Percentiles rank a stretch among this genome's conserved stretches.
These are phyloP conservation scores for Pheosia gnoma DNA, from an alignment of 2,888 invertebrate species.

Conservation along the genomic window DNA sequence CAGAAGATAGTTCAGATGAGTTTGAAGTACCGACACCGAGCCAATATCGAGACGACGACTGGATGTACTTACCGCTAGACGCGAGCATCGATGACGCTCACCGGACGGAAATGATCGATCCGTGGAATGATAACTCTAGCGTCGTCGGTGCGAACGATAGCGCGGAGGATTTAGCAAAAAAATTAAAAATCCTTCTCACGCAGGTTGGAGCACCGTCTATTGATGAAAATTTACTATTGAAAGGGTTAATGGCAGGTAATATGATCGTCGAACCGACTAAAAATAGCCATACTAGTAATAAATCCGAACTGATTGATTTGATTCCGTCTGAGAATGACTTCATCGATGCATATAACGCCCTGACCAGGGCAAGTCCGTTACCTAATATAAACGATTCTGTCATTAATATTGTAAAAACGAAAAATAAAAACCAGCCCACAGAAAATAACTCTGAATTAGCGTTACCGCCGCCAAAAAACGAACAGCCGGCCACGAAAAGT, in stretches of 20 bases:
- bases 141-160: constrained; percentile 27
- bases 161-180: constrained; percentile 56
- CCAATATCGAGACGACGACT: constrained; percentile 70
- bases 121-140: constrained; percentile 16
- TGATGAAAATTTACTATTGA: constrained; percentile 63
- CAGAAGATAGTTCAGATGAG: constrained; percentile 81
- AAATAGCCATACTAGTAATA: constrained; percentile 24
- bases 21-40: constrained; percentile 63
- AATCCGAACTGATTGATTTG: constrained; percentile 58
- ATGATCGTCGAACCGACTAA: constrained; percentile 29
- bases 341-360: constrained; percentile 77
- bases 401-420: constrained; percentile 9
- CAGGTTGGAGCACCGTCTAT: constrained; percentile 64
- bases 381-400: constrained; percentile 54
- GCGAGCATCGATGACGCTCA: constrained; percentile 35
- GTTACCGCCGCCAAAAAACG: neutral
- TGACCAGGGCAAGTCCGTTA: constrained; percentile 71
- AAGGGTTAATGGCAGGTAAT: constrained; percentile 55
- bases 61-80: constrained; percentile 74
- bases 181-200: constrained; percentile 61
- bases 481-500: neutral
- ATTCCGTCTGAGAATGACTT: constrained; percentile 77
- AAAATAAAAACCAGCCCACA: constrained; percentile 9
- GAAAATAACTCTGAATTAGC: neutral
- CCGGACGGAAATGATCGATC: constrained; percentile 23